Percentiles rank a stretch among this genome's conserved stretches.
These are phyloP conservation scores for Agonopterix arenella DNA, from an alignment of 2,888 invertebrate species.

Conservation along the genomic window DNA sequence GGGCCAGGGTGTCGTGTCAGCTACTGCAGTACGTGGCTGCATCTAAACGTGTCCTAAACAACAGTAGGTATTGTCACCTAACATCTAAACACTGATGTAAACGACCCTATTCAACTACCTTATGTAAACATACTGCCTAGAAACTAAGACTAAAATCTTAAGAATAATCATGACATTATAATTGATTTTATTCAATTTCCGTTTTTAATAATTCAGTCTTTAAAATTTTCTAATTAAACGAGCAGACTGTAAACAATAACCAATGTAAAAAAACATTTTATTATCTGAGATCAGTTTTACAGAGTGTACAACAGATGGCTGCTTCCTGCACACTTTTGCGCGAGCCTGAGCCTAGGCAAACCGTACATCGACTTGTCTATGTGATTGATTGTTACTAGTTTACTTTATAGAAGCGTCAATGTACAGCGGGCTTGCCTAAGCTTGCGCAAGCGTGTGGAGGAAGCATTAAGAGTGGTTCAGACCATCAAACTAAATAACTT, in stretches of 20 bases:
- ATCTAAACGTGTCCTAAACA: slow-evolving; percentile 35
- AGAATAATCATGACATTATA: slow-evolving; percentile 58
- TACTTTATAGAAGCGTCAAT: too few species aligned
- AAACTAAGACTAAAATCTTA: slow-evolving; percentile 31
- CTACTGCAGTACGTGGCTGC: slow-evolving; percentile 41
- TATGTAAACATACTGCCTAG: not conserved
- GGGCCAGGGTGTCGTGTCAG: slow-evolving; percentile 60
- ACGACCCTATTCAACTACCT: slow-evolving; percentile 24
- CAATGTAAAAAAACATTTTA: not conserved
- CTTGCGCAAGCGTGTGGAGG: too few species aligned
- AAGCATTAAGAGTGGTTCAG: too few species aligned
- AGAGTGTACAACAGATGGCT: too few species aligned
- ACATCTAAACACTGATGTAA: slow-evolving; percentile 41
- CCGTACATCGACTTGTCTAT: too few species aligned
- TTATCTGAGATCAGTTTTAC: not conserved
- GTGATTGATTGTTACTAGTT: too few species aligned
- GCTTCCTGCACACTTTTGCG: too few species aligned
- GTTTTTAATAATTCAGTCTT: slow-evolving; percentile 65
- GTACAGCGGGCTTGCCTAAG: too few species aligned
- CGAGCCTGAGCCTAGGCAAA: too few species aligned
- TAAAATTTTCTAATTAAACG: slow-evolving; percentile 61
- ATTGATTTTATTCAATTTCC: slow-evolving; percentile 66
- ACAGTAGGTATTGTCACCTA: slow-evolving; percentile 8
- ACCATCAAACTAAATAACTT: too few species aligned
- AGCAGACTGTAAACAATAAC: slow-evolving; percentile 31